These are phyloP conservation scores for Podargus strigoides DNA, from an alignment of 2,797 vertebrate species.

Conservation along the genomic window DNA sequence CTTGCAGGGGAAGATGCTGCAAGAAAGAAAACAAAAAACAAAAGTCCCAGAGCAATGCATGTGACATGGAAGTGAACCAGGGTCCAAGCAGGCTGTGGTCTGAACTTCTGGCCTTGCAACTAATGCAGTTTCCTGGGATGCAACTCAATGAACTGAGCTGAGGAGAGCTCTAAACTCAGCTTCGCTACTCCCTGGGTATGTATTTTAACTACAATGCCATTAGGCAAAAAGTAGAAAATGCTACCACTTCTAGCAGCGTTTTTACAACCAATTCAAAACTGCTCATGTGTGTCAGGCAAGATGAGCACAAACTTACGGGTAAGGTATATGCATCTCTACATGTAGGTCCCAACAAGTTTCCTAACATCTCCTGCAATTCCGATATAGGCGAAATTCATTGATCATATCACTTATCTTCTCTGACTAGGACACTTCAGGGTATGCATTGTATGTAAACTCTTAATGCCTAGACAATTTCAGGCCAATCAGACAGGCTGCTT, in stretches of 20 bases:
- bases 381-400: not conserved
- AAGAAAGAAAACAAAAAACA: not conserved
- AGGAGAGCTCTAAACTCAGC: not conserved
- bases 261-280: not conserved
- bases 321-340: not conserved
- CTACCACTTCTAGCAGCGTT: not conserved
- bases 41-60: not conserved
- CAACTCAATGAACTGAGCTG: not conserved
- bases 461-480: not conserved
- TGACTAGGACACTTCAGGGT: not conserved
- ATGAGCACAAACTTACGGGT: not conserved
- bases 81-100: not conserved
- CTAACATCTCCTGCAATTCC: not conserved
- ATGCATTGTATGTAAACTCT: not conserved
- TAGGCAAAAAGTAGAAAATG: not conserved
- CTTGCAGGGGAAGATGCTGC: not conserved
- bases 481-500: not conserved
- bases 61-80: not conserved
- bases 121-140: not conserved
- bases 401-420: not conserved
- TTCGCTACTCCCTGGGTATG: not conserved
- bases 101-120: not conserved
- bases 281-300: accelerated
- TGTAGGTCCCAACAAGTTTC: not conserved
- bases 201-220: not conserved